Base-by-base conservation (phyloP, 2,113 vertebrate species). In the Sciurus niger region DNA sequence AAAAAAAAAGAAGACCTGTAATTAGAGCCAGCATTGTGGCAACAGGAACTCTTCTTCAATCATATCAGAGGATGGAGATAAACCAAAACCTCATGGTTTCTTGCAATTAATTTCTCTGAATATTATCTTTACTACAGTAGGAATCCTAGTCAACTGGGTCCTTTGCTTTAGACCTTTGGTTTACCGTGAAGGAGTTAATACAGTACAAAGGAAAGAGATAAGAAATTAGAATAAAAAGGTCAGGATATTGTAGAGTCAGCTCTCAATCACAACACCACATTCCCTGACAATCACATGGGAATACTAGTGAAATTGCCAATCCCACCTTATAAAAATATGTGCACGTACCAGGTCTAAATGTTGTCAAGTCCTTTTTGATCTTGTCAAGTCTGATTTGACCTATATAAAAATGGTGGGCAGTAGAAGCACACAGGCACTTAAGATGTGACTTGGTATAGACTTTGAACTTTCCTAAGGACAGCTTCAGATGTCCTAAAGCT, bases 121-220 rank as follows among this genome's bases (percentile, higher is more conserved):
- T 76, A 63, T 68, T 85, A 8, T 84, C n/a, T 84, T 70, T 89
- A 63, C 6, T 70, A 30, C 48, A 60, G 10, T 65, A 78, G 37
- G 72, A 87, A 67, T 84, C 53, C 70, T 93, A 30, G 20, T 93
- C n/a, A 90, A 77, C 30, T 1, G 32, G n/a, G 6, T 30, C 84
- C 43, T 95, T 94, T 63, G 40, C 82, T 94, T 88, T 92, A 89
- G 37, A 78, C 34, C 34, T 11, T 37, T 83, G 51, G 5, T 85
- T 80, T 60, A 85, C 40, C 43, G 10, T 67, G n/a, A 74, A 48
- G 82, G 22, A 85, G 48, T 16, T 40, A 86, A 51, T 34, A 43
- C 32, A 43, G 14, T 37, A 2, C 25, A 43, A 65, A 94, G 25
- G 48, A 82, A 58, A 67, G 67, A 53, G 46, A 16, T 89, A 37